These are phyloP conservation scores for Eudasyphora cyanicolor DNA, from an alignment of 2,888 invertebrate genomes.

Conservation along the genomic window DNA sequence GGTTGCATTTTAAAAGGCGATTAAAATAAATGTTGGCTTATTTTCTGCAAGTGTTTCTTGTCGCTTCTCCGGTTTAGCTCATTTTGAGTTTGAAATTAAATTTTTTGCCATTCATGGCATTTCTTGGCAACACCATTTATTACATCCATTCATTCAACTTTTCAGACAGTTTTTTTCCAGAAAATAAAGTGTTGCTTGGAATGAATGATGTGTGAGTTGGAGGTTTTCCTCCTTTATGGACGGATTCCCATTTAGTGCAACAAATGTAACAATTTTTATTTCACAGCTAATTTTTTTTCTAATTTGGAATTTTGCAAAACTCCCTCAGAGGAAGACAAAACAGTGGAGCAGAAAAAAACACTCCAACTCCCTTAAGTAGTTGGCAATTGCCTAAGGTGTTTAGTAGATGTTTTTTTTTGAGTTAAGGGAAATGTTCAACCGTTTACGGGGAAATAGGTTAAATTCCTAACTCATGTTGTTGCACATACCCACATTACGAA, in stretches of 20 bases:
- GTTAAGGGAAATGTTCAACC: neutral
- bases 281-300: slow-evolving; percentile 53
- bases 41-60: slow-evolving; percentile 11
- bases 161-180: too few species aligned
- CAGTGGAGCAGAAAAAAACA: neutral
- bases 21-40: slow-evolving; percentile 54
- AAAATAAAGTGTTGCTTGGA: neutral
- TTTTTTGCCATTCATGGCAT: neutral
- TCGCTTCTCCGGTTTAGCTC: slow-evolving; percentile 25
- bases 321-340: neutral
- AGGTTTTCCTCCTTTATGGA: neutral
- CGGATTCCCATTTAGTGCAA: slow-evolving; percentile 44
- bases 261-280: slow-evolving; percentile 57
- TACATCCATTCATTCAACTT: too few species aligned
- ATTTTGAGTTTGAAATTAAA: neutral
- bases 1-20: slow-evolving; percentile 52
- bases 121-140: neutral
- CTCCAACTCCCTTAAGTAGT: neutral
- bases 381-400: neutral
- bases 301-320: neutral
- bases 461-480: slow-evolving; percentile 44
- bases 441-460: slow-evolving; percentile 42
- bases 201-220: neutral
- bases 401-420: neutral
- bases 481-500: neutral